phyloP scores from a whole-genome alignment of 2,113 vertebrate species.

The Sturnus vulgaris region DNA sequence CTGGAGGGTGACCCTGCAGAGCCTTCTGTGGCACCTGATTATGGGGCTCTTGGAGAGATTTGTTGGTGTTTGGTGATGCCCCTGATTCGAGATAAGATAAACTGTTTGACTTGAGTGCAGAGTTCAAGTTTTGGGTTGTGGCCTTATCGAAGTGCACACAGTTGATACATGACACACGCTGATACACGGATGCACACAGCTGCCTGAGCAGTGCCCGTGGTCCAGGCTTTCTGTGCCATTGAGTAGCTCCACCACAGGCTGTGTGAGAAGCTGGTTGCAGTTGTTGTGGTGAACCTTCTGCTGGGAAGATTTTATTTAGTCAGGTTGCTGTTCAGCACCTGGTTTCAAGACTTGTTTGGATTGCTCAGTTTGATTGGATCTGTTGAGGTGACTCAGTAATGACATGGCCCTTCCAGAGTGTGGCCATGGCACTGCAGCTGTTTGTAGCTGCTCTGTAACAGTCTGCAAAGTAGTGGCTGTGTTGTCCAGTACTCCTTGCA shows the following conservation, averaged over 20 bases:
- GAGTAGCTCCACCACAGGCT: background rate
- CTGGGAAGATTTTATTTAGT: background rate
- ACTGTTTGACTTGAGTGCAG: background rate
- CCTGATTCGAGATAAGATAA: background rate
- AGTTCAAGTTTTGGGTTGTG: background rate
- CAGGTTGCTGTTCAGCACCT: background rate
- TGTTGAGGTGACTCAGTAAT: background rate
- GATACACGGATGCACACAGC: background rate
- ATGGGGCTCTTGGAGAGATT: fast-evolving
- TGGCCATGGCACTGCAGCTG: background rate
- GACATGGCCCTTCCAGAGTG: background rate
- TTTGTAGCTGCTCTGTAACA: background rate
- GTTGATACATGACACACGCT: background rate
- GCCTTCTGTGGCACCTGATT: background rate
- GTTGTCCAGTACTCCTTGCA: background rate
- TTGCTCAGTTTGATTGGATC: background rate
- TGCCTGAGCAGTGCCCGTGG: background rate
- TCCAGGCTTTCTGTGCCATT: fast-evolving
- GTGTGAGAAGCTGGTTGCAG: background rate
- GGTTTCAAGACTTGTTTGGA: background rate
- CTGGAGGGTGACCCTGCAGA: background rate
- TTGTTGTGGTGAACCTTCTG: background rate
- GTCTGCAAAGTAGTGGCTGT: background rate
- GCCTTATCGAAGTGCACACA: fast-evolving
- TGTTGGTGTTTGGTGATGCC: background rate